A percentile compares a stretch with the other conserved stretches of the same genome.
Conservation (phyloP, 2,797 vertebrate species). For the Nyctalus aviator region DNA sequence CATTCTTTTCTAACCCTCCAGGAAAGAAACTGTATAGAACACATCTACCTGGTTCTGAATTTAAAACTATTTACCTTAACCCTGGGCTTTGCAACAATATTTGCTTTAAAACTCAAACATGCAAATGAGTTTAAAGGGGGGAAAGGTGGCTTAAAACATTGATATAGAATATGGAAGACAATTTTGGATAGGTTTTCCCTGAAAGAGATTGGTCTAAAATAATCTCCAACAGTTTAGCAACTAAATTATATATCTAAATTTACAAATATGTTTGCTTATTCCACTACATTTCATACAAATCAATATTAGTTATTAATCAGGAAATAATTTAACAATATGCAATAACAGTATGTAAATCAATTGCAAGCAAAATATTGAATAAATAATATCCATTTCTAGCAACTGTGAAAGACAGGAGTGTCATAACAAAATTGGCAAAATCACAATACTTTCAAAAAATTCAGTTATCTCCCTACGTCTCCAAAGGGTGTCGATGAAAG, state of each 20-base stretch:
- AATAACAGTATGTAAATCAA: conserved; percentile 66
- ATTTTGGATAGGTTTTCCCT: neutral
- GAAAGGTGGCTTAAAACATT: neutral
- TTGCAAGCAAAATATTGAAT: conserved; percentile 68
- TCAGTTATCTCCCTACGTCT: neutral
- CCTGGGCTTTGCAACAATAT: conserved; percentile 26
- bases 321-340: conserved; percentile 62
- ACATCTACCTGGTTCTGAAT: conserved; percentile 35
- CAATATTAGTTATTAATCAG: conserved; percentile 61
- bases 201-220: conserved; percentile 45
- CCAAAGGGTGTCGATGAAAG: neutral
- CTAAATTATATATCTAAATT: conserved; percentile 69
- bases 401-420: neutral
- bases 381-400: conserved; percentile 64
- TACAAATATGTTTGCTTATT: conserved; percentile 71
- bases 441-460: conserved; percentile 34
- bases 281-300: conserved; percentile 65
- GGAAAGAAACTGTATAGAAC: conserved; percentile 12
- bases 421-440: conserved; percentile 59
- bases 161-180: neutral
- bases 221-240: conserved; percentile 46
- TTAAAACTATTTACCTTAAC: conserved; percentile 49
- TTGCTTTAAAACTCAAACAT: conserved; percentile 24
- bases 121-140: neutral
- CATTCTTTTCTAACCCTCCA: neutral